These are phyloP conservation scores for Aethina tumida DNA, from an alignment of 1,140 invertebrate species.

Conservation along the genomic window DNA sequence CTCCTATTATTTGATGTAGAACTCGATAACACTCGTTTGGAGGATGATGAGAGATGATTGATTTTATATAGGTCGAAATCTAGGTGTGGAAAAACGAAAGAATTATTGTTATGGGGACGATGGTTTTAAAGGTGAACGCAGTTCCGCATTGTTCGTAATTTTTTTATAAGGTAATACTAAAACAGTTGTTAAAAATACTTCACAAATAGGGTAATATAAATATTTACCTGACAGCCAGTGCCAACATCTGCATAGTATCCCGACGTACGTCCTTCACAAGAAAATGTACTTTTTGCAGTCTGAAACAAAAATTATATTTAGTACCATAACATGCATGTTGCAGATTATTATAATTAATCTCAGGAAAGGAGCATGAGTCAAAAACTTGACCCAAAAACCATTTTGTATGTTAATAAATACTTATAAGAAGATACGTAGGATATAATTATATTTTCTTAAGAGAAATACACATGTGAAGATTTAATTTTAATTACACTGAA, in stretches of 20 bases:
- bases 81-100: background rate
- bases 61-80: background rate
- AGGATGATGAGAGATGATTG: background rate
- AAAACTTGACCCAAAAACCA: too few relatives aligned
- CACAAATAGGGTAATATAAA: background rate
- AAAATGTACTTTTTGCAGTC: conserved; percentile 38
- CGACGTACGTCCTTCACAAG: conserved; percentile 49
- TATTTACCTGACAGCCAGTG: conserved; percentile 55
- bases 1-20: too few relatives aligned
- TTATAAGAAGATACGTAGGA: too few relatives aligned
- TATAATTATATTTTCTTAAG: too few relatives aligned
- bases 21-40: too few relatives aligned
- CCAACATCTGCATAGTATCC: conserved; percentile 69
- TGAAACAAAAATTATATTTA: conserved; percentile 15
- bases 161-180: background rate
- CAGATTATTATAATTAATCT: too few relatives aligned
- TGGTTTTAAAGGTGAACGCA: background rate
- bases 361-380: too few relatives aligned
- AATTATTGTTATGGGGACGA: background rate
- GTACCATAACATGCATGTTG: too few relatives aligned
- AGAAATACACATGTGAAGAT: too few relatives aligned
- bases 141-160: background rate
- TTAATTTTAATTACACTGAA: too few relatives aligned
- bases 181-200: background rate
- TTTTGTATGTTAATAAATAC: too few relatives aligned